Percentiles rank a stretch among this genome's conserved stretches.
Evolutionary conservation across 2,888 invertebrate genomes (phyloP).

Genomic region (Cephus rjabovi): DNA sequence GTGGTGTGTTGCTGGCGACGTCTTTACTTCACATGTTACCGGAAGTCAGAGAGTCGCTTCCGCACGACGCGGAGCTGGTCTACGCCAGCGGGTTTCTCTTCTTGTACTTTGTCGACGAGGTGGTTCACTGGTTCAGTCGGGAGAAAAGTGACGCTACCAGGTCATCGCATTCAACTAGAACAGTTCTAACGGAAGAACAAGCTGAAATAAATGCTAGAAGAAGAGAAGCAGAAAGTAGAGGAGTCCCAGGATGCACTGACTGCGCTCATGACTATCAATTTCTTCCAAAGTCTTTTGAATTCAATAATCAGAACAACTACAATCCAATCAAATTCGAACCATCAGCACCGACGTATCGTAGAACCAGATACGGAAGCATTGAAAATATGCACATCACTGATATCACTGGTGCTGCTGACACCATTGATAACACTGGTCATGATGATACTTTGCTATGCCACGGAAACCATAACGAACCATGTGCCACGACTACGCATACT

Average conservation of each 20-base stretch:
- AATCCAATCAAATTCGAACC: background rate
- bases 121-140: slow-evolving; percentile 76
- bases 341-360: background rate
- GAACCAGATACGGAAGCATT: slow-evolving; percentile 9
- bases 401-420: slow-evolving; percentile 53
- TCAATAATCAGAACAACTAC: background rate
- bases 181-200: background rate
- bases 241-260: background rate
- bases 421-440: slow-evolving; percentile 25
- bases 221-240: background rate
- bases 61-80: slow-evolving; percentile 73
- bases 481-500: slow-evolving; percentile 71
- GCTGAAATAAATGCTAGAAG: background rate
- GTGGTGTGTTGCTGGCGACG: slow-evolving; percentile 83
- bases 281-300: background rate
- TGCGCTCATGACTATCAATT: background rate
- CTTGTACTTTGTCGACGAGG: slow-evolving; percentile 79
- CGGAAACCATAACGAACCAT: slow-evolving; percentile 76
- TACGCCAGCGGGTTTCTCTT: slow-evolving; percentile 79
- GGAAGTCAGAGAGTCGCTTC: slow-evolving; percentile 76
- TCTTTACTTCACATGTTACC: slow-evolving; percentile 83
- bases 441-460: slow-evolving; percentile 72
- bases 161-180: background rate
- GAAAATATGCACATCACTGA: background rate
- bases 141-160: slow-evolving; percentile 37